Evolutionary conservation across 1,140 invertebrate genomes (phyloP).

Genomic region (Atta texana): DNA sequence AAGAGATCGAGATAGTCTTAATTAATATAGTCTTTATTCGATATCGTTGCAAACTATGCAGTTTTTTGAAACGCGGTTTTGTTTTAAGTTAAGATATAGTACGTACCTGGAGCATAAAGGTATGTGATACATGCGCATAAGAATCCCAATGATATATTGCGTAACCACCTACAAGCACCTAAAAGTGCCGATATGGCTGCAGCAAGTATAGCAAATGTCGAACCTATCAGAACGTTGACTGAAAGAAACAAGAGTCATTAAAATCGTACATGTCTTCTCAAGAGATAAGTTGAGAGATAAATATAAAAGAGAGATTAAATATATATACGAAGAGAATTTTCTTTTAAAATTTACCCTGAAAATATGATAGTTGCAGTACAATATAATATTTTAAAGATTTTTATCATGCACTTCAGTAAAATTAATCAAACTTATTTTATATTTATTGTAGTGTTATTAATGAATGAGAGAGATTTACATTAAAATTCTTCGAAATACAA

Average conservation of each 20-base stretch:
- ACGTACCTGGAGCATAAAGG: slow-evolving; percentile 87
- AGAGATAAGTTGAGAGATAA: neutral
- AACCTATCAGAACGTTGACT: slow-evolving; percentile 32
- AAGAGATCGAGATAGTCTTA: neutral
- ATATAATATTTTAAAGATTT: too few species aligned
- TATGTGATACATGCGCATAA: slow-evolving; percentile 87
- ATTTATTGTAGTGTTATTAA: too few species aligned
- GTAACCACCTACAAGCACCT: accelerated
- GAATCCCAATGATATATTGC: slow-evolving; percentile 84
- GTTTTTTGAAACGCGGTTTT: neutral
- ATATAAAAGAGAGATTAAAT: neutral
- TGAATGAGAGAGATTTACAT: too few species aligned
- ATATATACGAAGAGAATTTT: too few species aligned
- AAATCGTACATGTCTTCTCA: neutral
- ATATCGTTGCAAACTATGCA: neutral
- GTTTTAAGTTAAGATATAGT: neutral
- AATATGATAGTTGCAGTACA: too few species aligned
- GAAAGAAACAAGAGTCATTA: slow-evolving; percentile 44
- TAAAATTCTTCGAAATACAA: too few species aligned
- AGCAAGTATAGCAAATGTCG: neutral
- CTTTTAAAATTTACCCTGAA: too few species aligned
- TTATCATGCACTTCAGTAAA: too few species aligned
- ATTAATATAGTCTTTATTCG: neutral
- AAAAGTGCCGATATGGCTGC: neutral
- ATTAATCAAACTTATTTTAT: too few species aligned